Conservation (phyloP, 1,140 invertebrate genomes). For the Phenacoccus solenopsis region DNA sequence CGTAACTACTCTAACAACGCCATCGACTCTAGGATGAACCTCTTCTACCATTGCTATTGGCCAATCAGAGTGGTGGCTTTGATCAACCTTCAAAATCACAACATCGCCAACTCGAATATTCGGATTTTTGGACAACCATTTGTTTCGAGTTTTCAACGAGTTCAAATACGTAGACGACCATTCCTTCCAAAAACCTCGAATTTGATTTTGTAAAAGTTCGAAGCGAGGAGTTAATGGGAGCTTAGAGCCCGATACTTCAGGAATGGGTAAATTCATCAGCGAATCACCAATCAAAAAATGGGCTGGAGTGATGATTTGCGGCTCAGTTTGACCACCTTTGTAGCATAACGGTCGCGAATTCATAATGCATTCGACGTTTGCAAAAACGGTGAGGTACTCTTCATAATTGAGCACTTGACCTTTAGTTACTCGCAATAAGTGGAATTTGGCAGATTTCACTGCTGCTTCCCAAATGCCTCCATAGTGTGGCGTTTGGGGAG, state of each 20-base stretch:
- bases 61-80: slow-evolving; percentile 26
- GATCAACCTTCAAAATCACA: slow-evolving; percentile 8
- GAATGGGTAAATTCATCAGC: slow-evolving; percentile 20
- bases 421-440: neutral
- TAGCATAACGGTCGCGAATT: slow-evolving; percentile 34
- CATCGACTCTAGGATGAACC: slow-evolving; percentile 26
- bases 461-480: neutral
- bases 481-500: neutral
- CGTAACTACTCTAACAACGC: slow-evolving; percentile 24
- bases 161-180: slow-evolving; percentile 28
- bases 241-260: slow-evolving; percentile 14
- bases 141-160: slow-evolving; percentile 27
- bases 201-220: slow-evolving; percentile 23
- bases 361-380: slow-evolving; percentile 30
- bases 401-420: slow-evolving; percentile 27
- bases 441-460: neutral
- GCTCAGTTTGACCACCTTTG: slow-evolving; percentile 28
- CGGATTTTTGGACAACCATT: slow-evolving; percentile 24
- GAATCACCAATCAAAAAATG: slow-evolving; percentile 28
- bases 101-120: neutral
- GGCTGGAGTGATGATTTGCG: slow-evolving; percentile 28
- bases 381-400: slow-evolving; percentile 28
- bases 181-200: slow-evolving; percentile 27
- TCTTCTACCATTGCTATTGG: slow-evolving; percentile 24
- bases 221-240: slow-evolving; percentile 23